phyloP scores from a whole-genome alignment of 2,113 vertebrate species.

The Semnornis frantzii region DNA sequence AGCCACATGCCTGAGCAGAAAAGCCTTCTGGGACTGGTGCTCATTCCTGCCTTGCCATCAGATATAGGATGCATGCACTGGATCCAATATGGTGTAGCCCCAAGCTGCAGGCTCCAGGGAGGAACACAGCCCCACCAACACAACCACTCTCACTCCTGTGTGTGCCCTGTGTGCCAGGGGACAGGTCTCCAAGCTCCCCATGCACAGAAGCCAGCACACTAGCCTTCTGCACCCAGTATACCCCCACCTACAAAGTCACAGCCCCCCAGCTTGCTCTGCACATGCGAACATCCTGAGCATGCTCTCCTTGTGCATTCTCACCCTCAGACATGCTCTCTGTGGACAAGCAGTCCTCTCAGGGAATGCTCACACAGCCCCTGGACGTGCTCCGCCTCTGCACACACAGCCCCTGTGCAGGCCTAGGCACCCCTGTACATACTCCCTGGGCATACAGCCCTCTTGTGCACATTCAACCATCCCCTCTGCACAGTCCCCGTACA shows the following conservation, averaged over 20 bases:
- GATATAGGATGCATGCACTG: fast-evolving
- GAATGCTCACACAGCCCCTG: background rate
- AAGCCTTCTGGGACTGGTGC: background rate
- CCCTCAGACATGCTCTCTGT: fast-evolving
- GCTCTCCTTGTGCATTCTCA: background rate
- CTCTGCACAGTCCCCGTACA: background rate
- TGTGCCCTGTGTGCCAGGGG: background rate
- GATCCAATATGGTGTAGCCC: fast-evolving
- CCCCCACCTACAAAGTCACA: fast-evolving
- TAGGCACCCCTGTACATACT: fast-evolving
- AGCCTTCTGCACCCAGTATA: background rate
- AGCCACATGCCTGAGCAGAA: background rate
- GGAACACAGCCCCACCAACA: background rate
- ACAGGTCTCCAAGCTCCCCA: background rate
- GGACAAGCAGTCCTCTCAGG: background rate
- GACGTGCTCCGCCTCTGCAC: background rate
- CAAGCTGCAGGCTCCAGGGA: background rate
- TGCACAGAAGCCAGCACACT: fast-evolving
- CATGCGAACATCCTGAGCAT: fast-evolving
- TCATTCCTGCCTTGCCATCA: fast-evolving
- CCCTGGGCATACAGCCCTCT: background rate
- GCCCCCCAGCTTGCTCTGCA: background rate
- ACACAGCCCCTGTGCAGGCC: background rate
- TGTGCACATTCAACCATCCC: background rate
- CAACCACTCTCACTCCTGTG: fast-evolving